Evolutionary conservation across 2,797 vertebrate genomes (phyloP).

Genomic region (Echeneis naucrates): DNA sequence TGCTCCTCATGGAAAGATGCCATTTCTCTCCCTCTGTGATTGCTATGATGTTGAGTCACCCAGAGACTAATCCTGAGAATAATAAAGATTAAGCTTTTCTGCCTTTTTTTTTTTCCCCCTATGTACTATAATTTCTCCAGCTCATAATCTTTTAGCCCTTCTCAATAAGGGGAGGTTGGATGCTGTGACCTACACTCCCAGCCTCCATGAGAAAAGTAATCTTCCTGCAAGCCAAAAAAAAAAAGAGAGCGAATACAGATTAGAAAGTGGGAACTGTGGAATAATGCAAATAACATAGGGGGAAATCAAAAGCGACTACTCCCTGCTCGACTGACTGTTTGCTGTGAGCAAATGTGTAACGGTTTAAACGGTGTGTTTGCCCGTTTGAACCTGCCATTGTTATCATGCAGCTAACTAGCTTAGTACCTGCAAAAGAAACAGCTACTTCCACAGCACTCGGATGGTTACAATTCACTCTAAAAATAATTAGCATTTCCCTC

Average conservation of each 20-base stretch:
- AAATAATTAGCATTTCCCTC: too few species aligned
- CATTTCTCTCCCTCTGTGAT: constrained; percentile 65
- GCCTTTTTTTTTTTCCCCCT: constrained; percentile 45
- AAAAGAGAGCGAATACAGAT: constrained; percentile 52
- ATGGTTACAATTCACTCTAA: background rate
- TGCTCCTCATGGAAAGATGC: constrained; percentile 60
- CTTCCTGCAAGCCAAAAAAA: constrained; percentile 35
- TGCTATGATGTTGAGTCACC: constrained; percentile 77
- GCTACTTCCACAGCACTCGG: background rate
- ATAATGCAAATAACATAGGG: constrained; percentile 39
- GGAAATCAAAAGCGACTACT: constrained; percentile 28
- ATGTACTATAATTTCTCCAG: constrained; percentile 67
- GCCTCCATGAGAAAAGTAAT: constrained; percentile 39
- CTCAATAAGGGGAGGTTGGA: constrained; percentile 58
- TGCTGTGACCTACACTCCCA: constrained; percentile 62
- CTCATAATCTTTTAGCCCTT: constrained; percentile 70
- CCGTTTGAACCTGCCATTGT: background rate
- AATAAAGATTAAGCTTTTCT: constrained; percentile 74
- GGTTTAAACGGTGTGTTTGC: constrained; percentile 1
- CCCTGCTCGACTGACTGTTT: background rate
- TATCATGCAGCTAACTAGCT: background rate
- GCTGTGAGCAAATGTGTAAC: background rate
- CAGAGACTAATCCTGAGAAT: constrained; percentile 78
- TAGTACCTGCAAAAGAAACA: background rate
- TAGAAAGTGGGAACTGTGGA: constrained; percentile 36